phyloP scores from a whole-genome alignment of 2,797 vertebrate genomes.

The Poeciliopsis gracilis region DNA sequence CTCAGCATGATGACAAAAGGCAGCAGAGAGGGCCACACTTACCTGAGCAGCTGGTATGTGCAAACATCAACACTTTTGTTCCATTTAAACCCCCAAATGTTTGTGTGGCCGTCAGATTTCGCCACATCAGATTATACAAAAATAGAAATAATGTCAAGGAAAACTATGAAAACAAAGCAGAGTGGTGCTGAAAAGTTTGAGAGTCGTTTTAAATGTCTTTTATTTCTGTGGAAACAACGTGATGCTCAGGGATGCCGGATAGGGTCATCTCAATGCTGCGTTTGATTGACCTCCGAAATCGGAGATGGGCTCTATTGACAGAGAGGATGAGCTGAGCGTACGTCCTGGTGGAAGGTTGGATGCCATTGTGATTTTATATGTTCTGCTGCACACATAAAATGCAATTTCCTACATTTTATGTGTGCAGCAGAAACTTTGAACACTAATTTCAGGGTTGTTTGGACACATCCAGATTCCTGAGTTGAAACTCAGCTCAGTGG shows the following conservation, averaged over 20 bases:
- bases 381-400: not conserved
- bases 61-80: slow-evolving; percentile 9
- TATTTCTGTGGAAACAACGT: not conserved
- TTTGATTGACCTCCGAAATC: not conserved
- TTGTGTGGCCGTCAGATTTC: not conserved
- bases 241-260: not conserved
- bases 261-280: not conserved
- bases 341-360: not conserved
- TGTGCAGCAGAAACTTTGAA: not conserved
- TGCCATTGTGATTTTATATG: not conserved
- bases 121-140: not conserved
- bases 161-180: not conserved
- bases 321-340: not conserved
- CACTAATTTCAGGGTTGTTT: not conserved
- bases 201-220: not conserved
- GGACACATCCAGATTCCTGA: not conserved
- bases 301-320: not conserved
- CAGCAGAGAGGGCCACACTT: slow-evolving; percentile 51
- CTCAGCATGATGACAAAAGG: slow-evolving; percentile 53
- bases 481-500: not conserved
- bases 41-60: slow-evolving; percentile 63
- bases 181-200: not conserved
- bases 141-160: not conserved
- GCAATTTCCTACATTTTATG: not conserved
- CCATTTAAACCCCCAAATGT: not conserved